Conservation (phyloP, 2,113 vertebrate genomes). For the Dissostichus mawsoni region DNA sequence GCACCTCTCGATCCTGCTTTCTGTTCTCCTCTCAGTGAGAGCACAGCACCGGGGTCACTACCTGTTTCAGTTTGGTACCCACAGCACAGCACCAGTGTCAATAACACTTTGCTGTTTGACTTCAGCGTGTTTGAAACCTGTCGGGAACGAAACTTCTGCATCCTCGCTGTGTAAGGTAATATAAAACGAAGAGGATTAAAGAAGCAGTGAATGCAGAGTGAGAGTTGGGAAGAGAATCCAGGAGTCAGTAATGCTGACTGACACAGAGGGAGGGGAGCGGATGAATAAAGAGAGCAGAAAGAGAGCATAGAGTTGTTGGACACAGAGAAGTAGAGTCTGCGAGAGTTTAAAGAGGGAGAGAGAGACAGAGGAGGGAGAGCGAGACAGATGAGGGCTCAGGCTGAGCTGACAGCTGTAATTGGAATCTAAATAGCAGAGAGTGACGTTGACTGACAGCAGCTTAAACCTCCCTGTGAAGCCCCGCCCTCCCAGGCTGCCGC, state of each 20-base stretch:
- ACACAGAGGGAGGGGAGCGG: conserved; percentile 54
- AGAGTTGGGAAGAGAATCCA: conserved; percentile 25
- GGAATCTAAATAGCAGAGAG: conserved; percentile 76
- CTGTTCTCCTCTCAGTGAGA: neutral
- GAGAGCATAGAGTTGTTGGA: conserved; percentile 55
- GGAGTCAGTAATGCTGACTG: conserved; percentile 68
- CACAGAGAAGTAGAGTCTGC: conserved; percentile 45
- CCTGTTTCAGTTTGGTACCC: neutral
- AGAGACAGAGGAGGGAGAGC: conserved; percentile 25
- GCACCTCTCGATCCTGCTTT: neutral
- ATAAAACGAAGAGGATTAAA: conserved; percentile 53
- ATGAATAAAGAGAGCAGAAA: conserved; percentile 59
- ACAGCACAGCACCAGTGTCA: neutral
- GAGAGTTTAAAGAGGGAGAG: conserved; percentile 53
- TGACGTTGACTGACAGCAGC: conserved; percentile 75
- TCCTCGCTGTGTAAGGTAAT: conserved; percentile 15
- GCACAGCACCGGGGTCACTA: neutral
- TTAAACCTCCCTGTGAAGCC: conserved; percentile 54
- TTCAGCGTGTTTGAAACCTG: conserved; percentile 12
- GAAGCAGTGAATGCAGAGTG: conserved; percentile 18
- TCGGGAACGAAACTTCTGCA: conserved; percentile 9
- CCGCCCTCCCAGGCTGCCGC: conserved; percentile 29
- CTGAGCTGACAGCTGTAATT: conserved; percentile 79
- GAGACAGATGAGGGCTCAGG: conserved; percentile 63
- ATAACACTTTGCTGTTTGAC: conserved; percentile 13